These are phyloP conservation scores for Hippocampus kuda DNA, from an alignment of 2,797 vertebrate species.

Conservation along the genomic window DNA sequence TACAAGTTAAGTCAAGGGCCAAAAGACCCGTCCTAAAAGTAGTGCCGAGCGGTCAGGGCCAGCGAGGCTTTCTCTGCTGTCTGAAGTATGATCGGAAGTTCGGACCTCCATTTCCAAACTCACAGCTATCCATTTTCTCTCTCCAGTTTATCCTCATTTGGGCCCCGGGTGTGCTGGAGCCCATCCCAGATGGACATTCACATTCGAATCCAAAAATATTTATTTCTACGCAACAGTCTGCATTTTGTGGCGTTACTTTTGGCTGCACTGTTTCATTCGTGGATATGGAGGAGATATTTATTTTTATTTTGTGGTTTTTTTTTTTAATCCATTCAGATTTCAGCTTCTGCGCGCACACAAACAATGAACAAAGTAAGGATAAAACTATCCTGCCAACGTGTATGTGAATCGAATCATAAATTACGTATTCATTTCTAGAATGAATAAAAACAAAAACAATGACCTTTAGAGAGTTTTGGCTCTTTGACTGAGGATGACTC, in stretches of 20 bases:
- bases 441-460: slow-evolving; percentile 50
- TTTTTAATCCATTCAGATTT: too few relatives aligned
- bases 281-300: too few relatives aligned
- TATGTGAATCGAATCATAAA: slow-evolving; percentile 48
- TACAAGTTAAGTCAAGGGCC: neutral
- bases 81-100: neutral
- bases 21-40: neutral
- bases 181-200: neutral
- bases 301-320: too few relatives aligned
- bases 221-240: too few relatives aligned
- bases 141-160: neutral
- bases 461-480: slow-evolving; percentile 41
- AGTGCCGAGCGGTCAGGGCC: neutral
- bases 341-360: neutral
- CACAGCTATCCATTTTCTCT: neutral
- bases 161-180: neutral
- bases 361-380: neutral
- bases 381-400: neutral
- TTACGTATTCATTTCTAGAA: slow-evolving; percentile 38
- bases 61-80: neutral
- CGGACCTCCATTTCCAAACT: neutral
- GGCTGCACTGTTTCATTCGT: too few relatives aligned
- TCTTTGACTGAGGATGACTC: slow-evolving; percentile 20
- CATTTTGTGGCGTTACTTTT: too few relatives aligned
- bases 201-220: too few relatives aligned